These are phyloP conservation scores for Acanthurus lineatus DNA, from an alignment of 2,797 vertebrate species.

Conservation along the genomic window DNA sequence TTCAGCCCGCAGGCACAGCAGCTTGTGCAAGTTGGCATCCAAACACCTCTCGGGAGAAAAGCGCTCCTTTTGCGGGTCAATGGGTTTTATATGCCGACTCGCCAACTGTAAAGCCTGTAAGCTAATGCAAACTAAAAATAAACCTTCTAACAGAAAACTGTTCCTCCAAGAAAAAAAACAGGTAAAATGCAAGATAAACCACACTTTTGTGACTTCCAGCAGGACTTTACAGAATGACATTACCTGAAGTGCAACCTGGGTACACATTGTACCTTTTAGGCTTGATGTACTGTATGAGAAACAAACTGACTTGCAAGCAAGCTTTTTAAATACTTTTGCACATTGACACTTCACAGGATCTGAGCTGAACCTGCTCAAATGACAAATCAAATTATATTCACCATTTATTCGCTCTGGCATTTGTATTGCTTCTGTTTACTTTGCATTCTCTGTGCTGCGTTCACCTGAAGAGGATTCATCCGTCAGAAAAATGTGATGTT, in stretches of 20 bases:
- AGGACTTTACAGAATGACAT: constrained; percentile 22
- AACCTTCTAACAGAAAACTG: constrained; percentile 44
- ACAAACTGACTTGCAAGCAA: constrained; percentile 1
- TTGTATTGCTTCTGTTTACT: constrained; percentile 10
- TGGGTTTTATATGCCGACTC: constrained; percentile 55
- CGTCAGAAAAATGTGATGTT: not conserved
- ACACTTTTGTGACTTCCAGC: constrained; percentile 17
- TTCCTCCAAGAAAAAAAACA: constrained; percentile 46
- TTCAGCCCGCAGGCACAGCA: constrained; percentile 61
- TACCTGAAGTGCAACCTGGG: constrained; percentile 22
- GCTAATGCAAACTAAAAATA: constrained; percentile 72
- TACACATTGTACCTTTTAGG: constrained; percentile 6
- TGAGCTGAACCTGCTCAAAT: constrained; percentile 8
- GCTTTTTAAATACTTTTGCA: not conserved
- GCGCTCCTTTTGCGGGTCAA: constrained; percentile 68
- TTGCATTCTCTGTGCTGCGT: constrained; percentile 2
- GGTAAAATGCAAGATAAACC: constrained; percentile 29
- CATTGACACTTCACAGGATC: not conserved
- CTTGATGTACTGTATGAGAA: constrained; percentile 15
- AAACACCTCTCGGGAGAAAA: constrained; percentile 71
- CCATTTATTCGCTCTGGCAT: constrained; percentile 4
- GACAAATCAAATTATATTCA: constrained; percentile 13
- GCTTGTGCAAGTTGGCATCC: constrained; percentile 69
- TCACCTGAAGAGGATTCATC: constrained; percentile 6
- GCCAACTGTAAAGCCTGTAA: constrained; percentile 59